These are phyloP conservation scores for Ennomos quercinarius DNA, from an alignment of 2,888 invertebrate species.

Conservation along the genomic window DNA sequence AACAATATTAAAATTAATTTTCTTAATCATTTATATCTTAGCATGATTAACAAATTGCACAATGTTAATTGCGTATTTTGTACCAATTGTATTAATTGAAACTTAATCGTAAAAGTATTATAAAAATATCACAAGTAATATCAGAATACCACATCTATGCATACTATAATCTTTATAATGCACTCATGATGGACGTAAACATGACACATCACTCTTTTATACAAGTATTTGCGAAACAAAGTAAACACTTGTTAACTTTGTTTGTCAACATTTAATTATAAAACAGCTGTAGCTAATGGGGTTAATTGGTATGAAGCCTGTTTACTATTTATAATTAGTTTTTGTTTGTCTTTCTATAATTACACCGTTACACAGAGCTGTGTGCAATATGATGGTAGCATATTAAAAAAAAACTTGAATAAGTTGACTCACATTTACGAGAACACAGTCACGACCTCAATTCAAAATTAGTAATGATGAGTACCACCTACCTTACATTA, in stretches of 20 bases:
- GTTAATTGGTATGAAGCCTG: slow-evolving; percentile 11
- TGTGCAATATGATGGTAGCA: background rate
- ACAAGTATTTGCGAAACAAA: slow-evolving; percentile 10
- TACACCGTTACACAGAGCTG: background rate
- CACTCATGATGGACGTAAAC: slow-evolving; percentile 42
- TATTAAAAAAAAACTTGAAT: background rate
- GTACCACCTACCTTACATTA: slow-evolving; percentile 15
- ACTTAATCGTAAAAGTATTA: slow-evolving; percentile 35
- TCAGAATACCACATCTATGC: slow-evolving; percentile 34
- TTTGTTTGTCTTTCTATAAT: no score
- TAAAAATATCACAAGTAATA: slow-evolving; percentile 39
- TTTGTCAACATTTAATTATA: background rate
- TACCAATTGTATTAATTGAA: slow-evolving; percentile 31
- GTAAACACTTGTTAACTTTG: slow-evolving; percentile 2
- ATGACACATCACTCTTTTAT: slow-evolving; percentile 24
- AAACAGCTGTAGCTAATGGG: background rate
- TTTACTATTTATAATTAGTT: background rate
- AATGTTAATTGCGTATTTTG: slow-evolving; percentile 25
- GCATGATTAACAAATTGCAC: slow-evolving; percentile 32
- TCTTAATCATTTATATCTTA: slow-evolving; percentile 9
- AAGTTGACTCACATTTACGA: slow-evolving; percentile 14
- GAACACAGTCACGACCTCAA: slow-evolving; percentile 6
- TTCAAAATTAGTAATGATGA: background rate
- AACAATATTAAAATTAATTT: slow-evolving; percentile 19
- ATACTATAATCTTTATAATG: slow-evolving; percentile 31